These are phyloP conservation scores for Zonitis immaculata DNA, from an alignment of 2,888 invertebrate genomes.

Conservation along the genomic window DNA sequence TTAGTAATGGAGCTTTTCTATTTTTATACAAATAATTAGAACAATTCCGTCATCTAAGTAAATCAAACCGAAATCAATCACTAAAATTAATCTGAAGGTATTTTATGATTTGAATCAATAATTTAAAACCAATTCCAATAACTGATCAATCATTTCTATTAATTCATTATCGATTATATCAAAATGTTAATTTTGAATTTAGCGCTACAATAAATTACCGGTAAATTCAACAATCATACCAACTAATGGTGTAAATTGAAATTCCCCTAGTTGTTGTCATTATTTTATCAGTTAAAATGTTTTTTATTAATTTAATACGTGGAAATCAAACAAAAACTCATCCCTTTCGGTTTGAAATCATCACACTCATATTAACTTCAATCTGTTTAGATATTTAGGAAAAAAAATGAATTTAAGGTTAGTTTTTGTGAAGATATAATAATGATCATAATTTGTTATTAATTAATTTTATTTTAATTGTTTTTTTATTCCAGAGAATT, in stretches of 20 bases:
- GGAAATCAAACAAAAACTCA: conserved; percentile 4
- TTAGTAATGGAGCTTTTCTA: not conserved
- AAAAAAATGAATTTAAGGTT: conserved; percentile 14
- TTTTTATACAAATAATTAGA: not conserved
- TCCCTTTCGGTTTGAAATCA: not conserved
- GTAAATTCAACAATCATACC: not conserved
- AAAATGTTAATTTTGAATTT: not conserved
- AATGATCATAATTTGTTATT: no score
- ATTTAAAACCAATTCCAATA: not conserved
- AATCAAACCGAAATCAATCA: not conserved
- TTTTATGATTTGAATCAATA: not conserved
- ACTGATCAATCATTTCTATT: no score
- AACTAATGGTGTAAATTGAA: not conserved
- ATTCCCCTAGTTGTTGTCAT: not conserved
- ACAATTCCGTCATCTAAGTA: not conserved
- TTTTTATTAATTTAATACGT: conserved; percentile 17
- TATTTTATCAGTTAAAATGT: conserved; percentile 16
- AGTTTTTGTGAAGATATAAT: not conserved
- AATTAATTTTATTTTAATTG: no score
- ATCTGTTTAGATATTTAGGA: not conserved
- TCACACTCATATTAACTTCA: not conserved
- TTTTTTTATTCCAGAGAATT: not conserved
- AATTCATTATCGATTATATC: no score
- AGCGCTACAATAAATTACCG: not conserved
- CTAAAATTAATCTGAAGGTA: not conserved